Conservation (phyloP, 2,888 invertebrate genomes). For the Euplagia quadripunctaria region DNA sequence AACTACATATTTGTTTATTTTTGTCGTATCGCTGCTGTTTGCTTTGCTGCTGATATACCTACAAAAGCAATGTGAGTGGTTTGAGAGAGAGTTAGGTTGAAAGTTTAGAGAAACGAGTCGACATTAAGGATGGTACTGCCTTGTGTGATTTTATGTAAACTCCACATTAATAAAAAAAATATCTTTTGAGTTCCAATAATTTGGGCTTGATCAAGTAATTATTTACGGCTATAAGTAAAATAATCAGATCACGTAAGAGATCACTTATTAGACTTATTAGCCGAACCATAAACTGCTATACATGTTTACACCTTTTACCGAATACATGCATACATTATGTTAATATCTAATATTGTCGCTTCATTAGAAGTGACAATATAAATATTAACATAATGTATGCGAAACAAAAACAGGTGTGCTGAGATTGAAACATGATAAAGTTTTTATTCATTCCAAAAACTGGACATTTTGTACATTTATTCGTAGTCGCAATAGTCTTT, state of each 20-base stretch:
- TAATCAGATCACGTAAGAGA: background rate
- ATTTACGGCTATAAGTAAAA: background rate
- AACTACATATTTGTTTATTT: no score
- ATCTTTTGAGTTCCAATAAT: no score
- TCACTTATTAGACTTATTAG: no score
- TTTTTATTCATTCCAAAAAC: conserved; percentile 54
- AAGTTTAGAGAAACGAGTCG: no score
- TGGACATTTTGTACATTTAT: conserved; percentile 45
- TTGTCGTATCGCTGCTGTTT: no score
- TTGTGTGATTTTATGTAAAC: no score
- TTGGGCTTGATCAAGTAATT: background rate
- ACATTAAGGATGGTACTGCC: no score
- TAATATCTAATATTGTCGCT: background rate
- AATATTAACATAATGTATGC: conserved; percentile 40
- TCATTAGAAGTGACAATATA: conserved; percentile 28
- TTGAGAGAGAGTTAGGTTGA: no score
- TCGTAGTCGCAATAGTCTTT: conserved; percentile 48
- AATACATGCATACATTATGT: conserved; percentile 31
- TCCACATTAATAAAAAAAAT: no score
- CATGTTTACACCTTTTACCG: background rate
- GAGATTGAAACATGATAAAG: conserved; percentile 44
- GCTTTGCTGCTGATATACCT: no score
- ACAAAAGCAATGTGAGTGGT: no score
- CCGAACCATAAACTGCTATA: background rate
- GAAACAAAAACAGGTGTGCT: conserved; percentile 36